These are phyloP conservation scores for Gymnodraco acuticeps DNA, from an alignment of 2,797 vertebrate genomes.

Conservation along the genomic window DNA sequence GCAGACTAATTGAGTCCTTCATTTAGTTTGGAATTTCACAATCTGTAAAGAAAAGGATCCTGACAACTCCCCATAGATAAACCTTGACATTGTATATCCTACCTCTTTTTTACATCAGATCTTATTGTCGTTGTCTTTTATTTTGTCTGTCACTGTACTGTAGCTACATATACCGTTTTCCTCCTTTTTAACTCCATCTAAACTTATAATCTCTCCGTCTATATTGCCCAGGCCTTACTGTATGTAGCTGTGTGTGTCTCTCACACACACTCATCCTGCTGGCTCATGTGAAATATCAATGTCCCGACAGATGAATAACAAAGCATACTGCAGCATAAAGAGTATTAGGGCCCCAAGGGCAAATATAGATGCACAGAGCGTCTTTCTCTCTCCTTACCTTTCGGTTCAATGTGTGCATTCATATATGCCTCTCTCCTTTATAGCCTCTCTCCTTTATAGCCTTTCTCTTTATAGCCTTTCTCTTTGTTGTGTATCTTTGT, in stretches of 20 bases:
- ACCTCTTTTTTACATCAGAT: neutral
- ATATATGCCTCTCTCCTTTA: constrained; percentile 6
- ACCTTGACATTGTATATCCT: neutral
- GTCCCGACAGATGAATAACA: constrained; percentile 72
- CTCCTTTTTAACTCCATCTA: constrained; percentile 23
- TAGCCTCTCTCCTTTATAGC: constrained; percentile 10
- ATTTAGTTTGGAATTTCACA: neutral
- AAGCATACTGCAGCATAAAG: constrained; percentile 67
- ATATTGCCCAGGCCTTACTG: neutral
- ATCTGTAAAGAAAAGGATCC: too few relatives aligned
- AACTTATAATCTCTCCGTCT: constrained; percentile 26
- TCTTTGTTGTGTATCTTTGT: constrained; percentile 19
- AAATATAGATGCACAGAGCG: constrained; percentile 60
- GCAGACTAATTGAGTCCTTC: constrained; percentile 1
- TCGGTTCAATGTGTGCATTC: constrained; percentile 21
- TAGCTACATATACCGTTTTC: neutral
- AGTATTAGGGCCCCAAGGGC: constrained; percentile 66
- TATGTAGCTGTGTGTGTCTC: neutral
- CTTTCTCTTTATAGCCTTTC: constrained; percentile 8
- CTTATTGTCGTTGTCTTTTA: neutral
- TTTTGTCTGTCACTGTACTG: neutral
- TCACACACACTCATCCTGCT: constrained; percentile 41
- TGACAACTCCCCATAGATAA: neutral
- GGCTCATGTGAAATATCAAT: constrained; percentile 70
- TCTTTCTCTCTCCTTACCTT: constrained; percentile 25